Evolutionary conservation across 2,113 vertebrate species (phyloP).

Genomic region (Pteruthius melanotis): DNA sequence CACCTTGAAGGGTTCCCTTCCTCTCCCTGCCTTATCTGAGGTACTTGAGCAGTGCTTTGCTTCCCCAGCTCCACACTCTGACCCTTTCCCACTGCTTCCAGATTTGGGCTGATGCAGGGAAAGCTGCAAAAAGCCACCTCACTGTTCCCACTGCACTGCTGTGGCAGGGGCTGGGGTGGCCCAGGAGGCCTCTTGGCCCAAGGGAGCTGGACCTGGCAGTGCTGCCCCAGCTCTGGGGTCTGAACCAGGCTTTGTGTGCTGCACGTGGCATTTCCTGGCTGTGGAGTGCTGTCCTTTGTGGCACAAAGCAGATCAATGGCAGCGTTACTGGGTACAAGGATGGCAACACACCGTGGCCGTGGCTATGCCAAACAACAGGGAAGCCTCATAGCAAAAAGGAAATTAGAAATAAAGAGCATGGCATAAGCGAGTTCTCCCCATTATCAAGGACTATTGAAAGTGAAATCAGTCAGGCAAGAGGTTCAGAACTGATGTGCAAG

Average conservation of each 20-base stretch:
- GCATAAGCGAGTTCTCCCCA: background rate
- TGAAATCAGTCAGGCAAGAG: background rate
- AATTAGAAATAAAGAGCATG: background rate
- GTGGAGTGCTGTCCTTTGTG: background rate
- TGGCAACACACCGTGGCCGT: background rate
- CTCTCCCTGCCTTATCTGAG: background rate
- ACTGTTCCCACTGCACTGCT: background rate
- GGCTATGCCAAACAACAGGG: background rate
- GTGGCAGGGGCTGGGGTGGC: background rate
- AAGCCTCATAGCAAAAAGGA: background rate
- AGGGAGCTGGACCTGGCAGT: background rate
- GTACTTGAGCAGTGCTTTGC: background rate
- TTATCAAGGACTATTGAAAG: background rate
- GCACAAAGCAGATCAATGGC: background rate
- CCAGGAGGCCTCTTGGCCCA: background rate
- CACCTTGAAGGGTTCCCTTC: background rate
- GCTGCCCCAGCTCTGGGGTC: background rate
- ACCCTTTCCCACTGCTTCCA: background rate
- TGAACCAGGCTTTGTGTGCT: background rate
- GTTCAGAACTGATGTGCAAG: background rate
- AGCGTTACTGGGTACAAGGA: background rate
- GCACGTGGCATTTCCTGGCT: accelerated
- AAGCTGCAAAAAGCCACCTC: background rate
- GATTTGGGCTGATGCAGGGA: background rate
- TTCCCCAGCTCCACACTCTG: background rate